Conservation (phyloP, 2,797 vertebrate species). For the Esox lucius region DNA sequence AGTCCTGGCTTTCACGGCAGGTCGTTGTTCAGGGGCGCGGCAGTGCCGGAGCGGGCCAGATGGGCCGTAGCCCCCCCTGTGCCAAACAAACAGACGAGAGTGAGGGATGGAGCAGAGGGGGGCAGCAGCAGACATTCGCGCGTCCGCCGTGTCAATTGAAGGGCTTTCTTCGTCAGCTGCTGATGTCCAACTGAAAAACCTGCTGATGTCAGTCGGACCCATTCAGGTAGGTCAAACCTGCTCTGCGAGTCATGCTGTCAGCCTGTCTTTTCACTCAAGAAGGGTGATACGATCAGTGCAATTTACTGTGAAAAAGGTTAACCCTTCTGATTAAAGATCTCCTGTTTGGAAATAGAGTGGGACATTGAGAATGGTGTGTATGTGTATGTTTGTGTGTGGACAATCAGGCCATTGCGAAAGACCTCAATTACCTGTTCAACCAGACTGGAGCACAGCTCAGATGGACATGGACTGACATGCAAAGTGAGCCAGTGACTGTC, state of each 20-base stretch:
- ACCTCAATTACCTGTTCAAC: too few relatives aligned
- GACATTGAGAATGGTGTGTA: neutral
- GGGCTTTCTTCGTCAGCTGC: constrained; percentile 87
- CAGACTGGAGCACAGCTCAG: too few relatives aligned
- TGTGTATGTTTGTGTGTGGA: neutral
- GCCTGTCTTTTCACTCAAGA: constrained; percentile 49
- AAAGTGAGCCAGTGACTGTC: too few relatives aligned
- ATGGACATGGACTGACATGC: too few relatives aligned
- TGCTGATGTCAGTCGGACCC: constrained; percentile 85
- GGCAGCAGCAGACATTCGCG: constrained; percentile 60
- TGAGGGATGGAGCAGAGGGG: constrained; percentile 7
- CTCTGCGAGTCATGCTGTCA: constrained; percentile 50
- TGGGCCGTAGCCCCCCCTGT: constrained; percentile 79
- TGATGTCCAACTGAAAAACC: constrained; percentile 82
- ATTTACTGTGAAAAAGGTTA: constrained; percentile 45
- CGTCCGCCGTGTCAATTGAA: constrained; percentile 83
- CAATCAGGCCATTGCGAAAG: too few relatives aligned
- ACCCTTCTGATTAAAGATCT: neutral
- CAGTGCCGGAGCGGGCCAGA: constrained; percentile 77
- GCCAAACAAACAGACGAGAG: constrained; percentile 77
- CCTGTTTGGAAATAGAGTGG: neutral
- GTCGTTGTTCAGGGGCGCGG: constrained; percentile 79
- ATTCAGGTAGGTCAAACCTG: constrained; percentile 76
- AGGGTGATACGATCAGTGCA: constrained; percentile 38
- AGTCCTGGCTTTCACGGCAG: constrained; percentile 69